phyloP scores from a whole-genome alignment of 2,888 invertebrate genomes.

The Platycnemis pennipes region DNA sequence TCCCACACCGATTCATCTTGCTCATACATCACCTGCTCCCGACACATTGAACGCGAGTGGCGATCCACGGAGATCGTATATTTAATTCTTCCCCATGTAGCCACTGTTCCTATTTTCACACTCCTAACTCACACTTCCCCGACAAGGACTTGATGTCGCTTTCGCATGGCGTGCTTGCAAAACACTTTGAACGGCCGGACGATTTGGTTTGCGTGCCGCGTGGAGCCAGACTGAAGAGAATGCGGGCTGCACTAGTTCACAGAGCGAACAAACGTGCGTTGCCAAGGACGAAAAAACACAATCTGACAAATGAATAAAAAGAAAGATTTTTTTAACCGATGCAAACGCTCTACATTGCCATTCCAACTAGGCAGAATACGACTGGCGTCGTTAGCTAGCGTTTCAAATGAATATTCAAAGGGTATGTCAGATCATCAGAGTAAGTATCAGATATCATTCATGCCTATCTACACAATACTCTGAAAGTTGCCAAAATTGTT shows the following conservation, averaged over 20 bases:
- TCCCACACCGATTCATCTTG: background rate
- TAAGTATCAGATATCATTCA: no score
- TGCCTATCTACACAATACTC: no score
- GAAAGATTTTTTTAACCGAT: background rate
- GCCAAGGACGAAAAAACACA: background rate
- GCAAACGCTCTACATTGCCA: background rate
- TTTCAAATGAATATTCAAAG: no score
- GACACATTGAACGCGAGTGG: background rate
- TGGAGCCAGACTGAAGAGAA: background rate
- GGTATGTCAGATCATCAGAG: no score
- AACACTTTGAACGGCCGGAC: slow-evolving; percentile 18
- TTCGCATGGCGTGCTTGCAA: background rate
- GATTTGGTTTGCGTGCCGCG: background rate
- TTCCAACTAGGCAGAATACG: no score
- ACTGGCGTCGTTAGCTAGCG: no score
- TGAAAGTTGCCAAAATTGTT: no score
- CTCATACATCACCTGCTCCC: background rate
- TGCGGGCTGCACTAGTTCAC: background rate
- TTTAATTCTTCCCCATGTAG: background rate
- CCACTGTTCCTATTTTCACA: background rate
- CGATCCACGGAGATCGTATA: background rate
- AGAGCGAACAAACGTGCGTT: background rate
- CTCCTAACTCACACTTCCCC: background rate
- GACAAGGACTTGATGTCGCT: slow-evolving; percentile 18
- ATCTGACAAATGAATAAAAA: background rate